Evolutionary conservation across 1,140 invertebrate genomes (phyloP), one percentile per base, ranked within the genome.

Genomic region (Aphelinus certus): DNA sequence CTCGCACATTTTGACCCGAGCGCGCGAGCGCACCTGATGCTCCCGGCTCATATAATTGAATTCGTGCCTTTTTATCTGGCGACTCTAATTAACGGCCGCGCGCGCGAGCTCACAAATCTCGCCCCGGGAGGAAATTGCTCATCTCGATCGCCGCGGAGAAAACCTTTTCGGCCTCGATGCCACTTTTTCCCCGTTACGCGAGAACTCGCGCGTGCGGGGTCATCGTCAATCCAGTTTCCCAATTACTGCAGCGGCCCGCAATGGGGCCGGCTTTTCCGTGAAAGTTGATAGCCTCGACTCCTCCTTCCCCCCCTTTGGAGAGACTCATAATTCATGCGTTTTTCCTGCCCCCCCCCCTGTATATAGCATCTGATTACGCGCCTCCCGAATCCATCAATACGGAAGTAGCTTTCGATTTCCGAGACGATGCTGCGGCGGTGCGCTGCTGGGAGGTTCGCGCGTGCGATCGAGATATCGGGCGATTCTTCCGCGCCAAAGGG

Each of bases 391-490:
- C 26, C 26, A 26, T 26, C 26, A 26, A 26, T 26, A 26, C 26
- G 26, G 26, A 0, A 26, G 26, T 26, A 71, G 69, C 69, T 71
- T 71, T 71, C 49, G 69, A 63, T 71, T 71, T 53, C 60, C 26
- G 58, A 7, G 10, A 7, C 26, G 26, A 26, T 26, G 26, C 26
- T 26, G 26, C 26, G 26, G 26, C 26, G 26, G 26, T 26, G 26
- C 26, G 26, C 26, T 26, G 26, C 26, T 26, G 26, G 26, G 26
- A 26, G 26, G 26, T 26, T 0, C 26, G 26, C 26, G 26, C 26
- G 26, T 26, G 26, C 26, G 26, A 26, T 26, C 26, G 26, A 26
- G 26, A 26, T 26, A 26, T 26, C 26, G 26, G 26, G 26, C 26
- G 26, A 26, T 26, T 26, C 26, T 26, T 26, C 26, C 26, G 26